These are phyloP conservation scores for Oligia strigilis DNA, from an alignment of 2,888 invertebrate species.

Conservation along the genomic window DNA sequence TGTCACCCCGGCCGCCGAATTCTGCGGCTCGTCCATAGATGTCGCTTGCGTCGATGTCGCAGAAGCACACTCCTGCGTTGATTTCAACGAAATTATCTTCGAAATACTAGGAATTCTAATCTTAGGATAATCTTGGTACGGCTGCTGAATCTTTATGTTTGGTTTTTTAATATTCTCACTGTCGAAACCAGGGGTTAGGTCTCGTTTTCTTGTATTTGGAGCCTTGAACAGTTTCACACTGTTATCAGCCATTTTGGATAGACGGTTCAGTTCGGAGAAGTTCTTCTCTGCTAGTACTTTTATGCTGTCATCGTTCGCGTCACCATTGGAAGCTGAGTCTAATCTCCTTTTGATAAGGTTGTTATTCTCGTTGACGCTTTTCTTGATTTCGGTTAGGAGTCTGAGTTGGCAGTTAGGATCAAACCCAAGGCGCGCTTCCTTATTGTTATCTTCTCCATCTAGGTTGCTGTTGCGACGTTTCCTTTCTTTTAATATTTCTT, in stretches of 20 bases:
- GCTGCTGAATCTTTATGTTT: conserved; percentile 64
- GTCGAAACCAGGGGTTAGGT: conserved; percentile 85
- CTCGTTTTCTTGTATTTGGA: conserved; percentile 80
- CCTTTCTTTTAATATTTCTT: conserved; percentile 91
- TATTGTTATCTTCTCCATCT: conserved; percentile 64
- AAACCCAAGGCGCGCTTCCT: conserved; percentile 69
- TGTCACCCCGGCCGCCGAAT: conserved; percentile 78
- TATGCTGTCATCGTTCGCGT: conserved; percentile 79
- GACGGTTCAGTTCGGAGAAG: conserved; percentile 84
- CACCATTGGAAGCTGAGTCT: conserved; percentile 69
- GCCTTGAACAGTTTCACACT: conserved; percentile 86
- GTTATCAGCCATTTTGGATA: conserved; percentile 87
- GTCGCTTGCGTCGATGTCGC: conserved; percentile 78
- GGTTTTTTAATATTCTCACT: conserved; percentile 73
- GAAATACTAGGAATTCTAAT: conserved; percentile 86
- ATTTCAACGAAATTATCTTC: conserved; percentile 84
- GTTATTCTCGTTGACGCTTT: conserved; percentile 85
- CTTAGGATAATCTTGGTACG: conserved; percentile 72
- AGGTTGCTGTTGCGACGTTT: conserved; percentile 88
- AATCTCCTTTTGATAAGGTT: conserved; percentile 85
- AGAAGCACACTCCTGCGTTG: conserved; percentile 71
- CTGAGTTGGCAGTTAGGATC: conserved; percentile 81
- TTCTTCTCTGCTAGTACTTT: conserved; percentile 85
- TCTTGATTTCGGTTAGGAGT: conserved; percentile 86
- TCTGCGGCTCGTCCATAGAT: conserved; percentile 86